Evolutionary conservation across 37 sponge, comb jelly and placozoan species (phyloP), one percentile per base, ranked within the genome.

Genomic region (Oscarella lobularis): DNA sequence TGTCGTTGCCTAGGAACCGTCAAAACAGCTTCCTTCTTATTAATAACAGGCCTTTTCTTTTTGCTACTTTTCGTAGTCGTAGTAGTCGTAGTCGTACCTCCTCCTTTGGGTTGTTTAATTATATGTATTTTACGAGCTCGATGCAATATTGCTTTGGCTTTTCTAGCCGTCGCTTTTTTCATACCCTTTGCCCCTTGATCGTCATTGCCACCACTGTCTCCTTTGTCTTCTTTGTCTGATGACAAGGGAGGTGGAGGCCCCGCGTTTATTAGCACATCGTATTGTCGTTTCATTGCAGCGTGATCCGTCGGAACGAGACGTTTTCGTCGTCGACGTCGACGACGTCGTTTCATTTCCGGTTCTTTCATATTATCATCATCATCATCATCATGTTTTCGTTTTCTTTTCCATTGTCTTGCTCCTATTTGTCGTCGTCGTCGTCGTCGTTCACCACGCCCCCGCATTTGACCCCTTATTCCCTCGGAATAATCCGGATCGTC

Each of bases 241-340:
- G 60, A 48, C 9, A 27, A 48, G n/a, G n/a, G n/a, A n/a, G n/a
- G n/a, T n/a, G n/a, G n/a, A n/a, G n/a, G n/a, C n/a, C n/a, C n/a
- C 14, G 9, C 14, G 20, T 48, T 9, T 27, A 27, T 9, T 27
- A 48, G 9, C 9, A 20, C 60, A 48, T 48, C 60, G 20, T 48
- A 48, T 20, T 48, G 14, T 48, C 60, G 60, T 48, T 48, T 48
- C 60, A 48, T 48, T 48, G 60, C 60, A 48, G 60, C 60, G 60
- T 48, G 60, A 20, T 48, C 60, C n/a, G 9, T 48, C 60, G 60
- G 20, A 9, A 48, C 14, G 9, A 48, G 9, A 48, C 20, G 60
- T 48, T 9, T 20, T 20, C 60, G 60, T 48, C 20, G 14, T 48
- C 9, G 9, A 27, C 60, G 20, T 20, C 20, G 20, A 48, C 20